Base-by-base conservation (phyloP, 2,888 invertebrate genomes). In the Metallyticus violacea region DNA sequence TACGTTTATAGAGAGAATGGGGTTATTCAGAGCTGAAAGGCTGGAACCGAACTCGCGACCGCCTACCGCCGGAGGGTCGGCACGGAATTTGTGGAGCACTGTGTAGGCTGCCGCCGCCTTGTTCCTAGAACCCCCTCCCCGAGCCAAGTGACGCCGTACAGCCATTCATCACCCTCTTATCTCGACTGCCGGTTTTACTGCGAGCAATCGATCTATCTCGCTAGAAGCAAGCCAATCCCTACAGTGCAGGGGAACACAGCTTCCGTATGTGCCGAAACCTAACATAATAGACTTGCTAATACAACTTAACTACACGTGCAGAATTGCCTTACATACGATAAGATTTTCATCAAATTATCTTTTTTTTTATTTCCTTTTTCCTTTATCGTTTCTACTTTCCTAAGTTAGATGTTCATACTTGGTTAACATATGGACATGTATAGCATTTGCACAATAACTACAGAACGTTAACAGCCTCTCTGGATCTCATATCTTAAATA, bases 131-230 rank as follows among this genome's bases (percentile, higher is more conserved):
- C 78, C 25, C 79, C 77, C 26, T 62, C 79, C 79, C 15, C 80
- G 79, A 40, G 40, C 85, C 85, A 79, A 82, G 83, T 86, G 86
- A 86, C 86, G 86, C 62, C 77, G 83, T 82, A 78, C 86, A 86
- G 40, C 83, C 86, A 86, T 86, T 86, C 86, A 86, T 86, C 86
- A 86, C 86, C 77, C 78, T 79, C 82, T 86, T 86, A 86, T 86
- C 86, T 86, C 86, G 86, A 86, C 86, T 86, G 86, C 86, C 82
- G 86, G 86, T 86, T 86, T 86, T 86, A 86, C 86, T 86, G 86
- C 86, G 81, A 86, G 86, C 86, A 86, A 86, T 86, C 86, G 86
- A 86, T 86, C 86, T 86, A 86, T 86, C 86, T 86, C 86, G 86
- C 86, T 77, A 29, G 85, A 28, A 7, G 28, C 79, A 26, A 79